Evolutionary conservation across 2,888 invertebrate species (phyloP).

Genomic region (Plemyria rubiginata): DNA sequence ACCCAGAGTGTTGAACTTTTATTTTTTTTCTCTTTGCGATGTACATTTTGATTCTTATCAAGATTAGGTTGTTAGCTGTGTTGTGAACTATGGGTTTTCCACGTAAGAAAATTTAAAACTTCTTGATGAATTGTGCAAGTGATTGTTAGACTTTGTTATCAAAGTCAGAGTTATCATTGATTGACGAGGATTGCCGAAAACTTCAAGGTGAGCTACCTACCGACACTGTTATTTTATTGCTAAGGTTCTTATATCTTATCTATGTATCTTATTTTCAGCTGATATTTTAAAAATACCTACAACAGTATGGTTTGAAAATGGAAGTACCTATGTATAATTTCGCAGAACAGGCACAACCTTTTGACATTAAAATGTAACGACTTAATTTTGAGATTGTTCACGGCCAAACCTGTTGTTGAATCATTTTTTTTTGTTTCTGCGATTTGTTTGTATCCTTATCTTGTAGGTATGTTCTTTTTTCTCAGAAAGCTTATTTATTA

Average conservation of each 20-base stretch:
- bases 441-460: no score
- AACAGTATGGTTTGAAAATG: no score
- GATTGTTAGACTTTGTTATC: conserved; percentile 57
- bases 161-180: conserved; percentile 57
- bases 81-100: conserved; percentile 54
- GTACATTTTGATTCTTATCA: conserved; percentile 76
- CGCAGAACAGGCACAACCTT: no score
- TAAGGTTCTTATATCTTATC: not conserved
- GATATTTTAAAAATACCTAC: not conserved
- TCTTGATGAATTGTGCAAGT: conserved; percentile 42
- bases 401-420: not conserved
- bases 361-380: not conserved
- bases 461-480: no score
- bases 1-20: conserved; percentile 80
- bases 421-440: not conserved
- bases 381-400: not conserved
- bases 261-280: conserved; percentile 7
- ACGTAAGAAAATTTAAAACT: conserved; percentile 39
- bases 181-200: conserved; percentile 75
- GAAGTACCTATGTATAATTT: no score
- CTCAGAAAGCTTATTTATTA: no score
- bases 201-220: conserved; percentile 70
- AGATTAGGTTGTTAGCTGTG: conserved; percentile 59
- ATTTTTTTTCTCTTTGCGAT: conserved; percentile 68
- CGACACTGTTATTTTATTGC: not conserved